A percentile compares a stretch with the other conserved stretches of the same genome.
Conservation (phyloP, 2,888 invertebrate species). For the Gortyna flavago region DNA sequence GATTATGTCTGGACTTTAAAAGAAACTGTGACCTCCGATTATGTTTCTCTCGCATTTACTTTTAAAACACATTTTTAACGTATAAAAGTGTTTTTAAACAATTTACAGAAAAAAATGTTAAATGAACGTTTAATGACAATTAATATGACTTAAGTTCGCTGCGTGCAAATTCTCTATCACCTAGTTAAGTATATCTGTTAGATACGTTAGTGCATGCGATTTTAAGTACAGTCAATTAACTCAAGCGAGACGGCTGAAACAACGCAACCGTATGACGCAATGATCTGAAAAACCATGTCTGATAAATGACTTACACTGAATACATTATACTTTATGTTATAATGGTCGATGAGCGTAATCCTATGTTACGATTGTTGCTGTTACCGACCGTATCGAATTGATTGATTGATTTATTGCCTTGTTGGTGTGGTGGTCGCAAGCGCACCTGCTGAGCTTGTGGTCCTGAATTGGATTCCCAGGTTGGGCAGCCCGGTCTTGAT, state of each 20-base stretch:
- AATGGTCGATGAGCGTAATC: constrained; percentile 43
- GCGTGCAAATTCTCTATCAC: background rate
- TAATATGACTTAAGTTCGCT: background rate
- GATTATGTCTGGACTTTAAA: too few relatives aligned
- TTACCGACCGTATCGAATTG: constrained; percentile 3
- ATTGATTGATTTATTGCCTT: constrained; percentile 27
- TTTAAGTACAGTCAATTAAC: constrained; percentile 49
- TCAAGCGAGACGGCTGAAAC: constrained; percentile 40
- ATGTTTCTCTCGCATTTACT: too few relatives aligned
- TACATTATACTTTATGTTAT: constrained; percentile 37
- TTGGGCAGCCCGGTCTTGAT: background rate
- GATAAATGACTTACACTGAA: constrained; percentile 23
- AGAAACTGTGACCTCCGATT: too few relatives aligned
- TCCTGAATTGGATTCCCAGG: background rate
- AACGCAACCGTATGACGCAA: constrained; percentile 49
- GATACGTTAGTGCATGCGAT: background rate
- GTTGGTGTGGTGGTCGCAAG: background rate
- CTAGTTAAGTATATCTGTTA: background rate
- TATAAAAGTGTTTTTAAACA: too few relatives aligned
- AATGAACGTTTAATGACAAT: background rate
- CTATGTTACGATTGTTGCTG: constrained; percentile 28
- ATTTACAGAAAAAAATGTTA: too few relatives aligned
- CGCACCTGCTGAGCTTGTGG: background rate
- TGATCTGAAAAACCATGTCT: constrained; percentile 41
- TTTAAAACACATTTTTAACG: too few relatives aligned